phyloP scores from a whole-genome alignment of 2,888 invertebrate species.

The Caenorhabditis japonica region DNA sequence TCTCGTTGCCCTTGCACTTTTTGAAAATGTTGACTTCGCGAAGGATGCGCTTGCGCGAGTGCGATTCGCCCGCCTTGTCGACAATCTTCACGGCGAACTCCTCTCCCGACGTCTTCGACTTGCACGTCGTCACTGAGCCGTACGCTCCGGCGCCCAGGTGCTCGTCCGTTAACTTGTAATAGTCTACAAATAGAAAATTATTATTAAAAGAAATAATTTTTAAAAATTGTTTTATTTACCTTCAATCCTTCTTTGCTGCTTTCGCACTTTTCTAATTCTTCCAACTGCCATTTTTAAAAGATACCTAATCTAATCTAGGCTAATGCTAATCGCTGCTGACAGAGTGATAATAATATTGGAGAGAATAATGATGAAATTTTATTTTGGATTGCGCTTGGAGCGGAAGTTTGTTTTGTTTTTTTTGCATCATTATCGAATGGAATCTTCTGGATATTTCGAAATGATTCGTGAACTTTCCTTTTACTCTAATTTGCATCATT shows the following conservation, averaged over 20 bases:
- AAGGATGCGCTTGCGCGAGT: constrained; percentile 93
- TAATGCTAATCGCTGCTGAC: constrained; percentile 6
- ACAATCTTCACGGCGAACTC: constrained; percentile 91
- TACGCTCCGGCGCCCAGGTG: constrained; percentile 96
- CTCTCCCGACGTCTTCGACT: constrained; percentile 84
- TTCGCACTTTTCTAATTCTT: constrained; percentile 2
- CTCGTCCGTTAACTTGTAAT: constrained; percentile 94
- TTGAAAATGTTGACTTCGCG: constrained; percentile 99
- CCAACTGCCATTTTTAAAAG: constrained; percentile 1
- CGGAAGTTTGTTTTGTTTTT: no score
- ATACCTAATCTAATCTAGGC: constrained; percentile 11
- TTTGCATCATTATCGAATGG: constrained; percentile 28
- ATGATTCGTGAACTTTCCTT: constrained; percentile 6
- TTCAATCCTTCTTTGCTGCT: constrained; percentile 20
- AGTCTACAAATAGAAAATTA: constrained; percentile 84
- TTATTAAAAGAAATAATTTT: no score
- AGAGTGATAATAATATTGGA: background rate
- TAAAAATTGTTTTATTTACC: constrained; percentile 1
- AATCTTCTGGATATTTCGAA: constrained; percentile 15
- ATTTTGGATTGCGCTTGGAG: no score
- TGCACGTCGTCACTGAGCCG: constrained; percentile 73
- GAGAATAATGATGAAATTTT: no score
- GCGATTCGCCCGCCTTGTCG: constrained; percentile 82
- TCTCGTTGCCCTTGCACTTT: constrained; percentile 95
- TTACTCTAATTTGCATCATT: constrained; percentile 19